Conservation (phyloP, 2,797 vertebrate genomes). For the Thalassophryne amazonica region DNA sequence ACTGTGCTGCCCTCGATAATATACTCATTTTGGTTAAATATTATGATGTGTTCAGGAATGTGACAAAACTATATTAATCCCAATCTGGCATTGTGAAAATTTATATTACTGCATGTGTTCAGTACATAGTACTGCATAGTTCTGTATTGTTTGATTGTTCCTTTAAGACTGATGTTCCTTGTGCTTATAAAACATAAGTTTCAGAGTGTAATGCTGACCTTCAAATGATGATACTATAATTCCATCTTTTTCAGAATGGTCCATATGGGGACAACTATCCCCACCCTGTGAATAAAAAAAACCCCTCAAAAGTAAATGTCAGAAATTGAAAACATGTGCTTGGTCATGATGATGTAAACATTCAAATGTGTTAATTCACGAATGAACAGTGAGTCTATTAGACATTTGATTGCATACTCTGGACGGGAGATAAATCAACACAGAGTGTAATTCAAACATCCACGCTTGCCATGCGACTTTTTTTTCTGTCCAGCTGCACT, state of each 20-base stretch:
- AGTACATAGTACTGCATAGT: no score
- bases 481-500: conserved; percentile 72
- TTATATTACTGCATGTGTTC: no score
- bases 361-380: conserved; percentile 70
- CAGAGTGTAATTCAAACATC: conserved; percentile 68
- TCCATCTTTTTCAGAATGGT: conserved; percentile 38
- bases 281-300: conserved; percentile 46
- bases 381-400: conserved; percentile 76
- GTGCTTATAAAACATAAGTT: conserved; percentile 14
- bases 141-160: neutral
- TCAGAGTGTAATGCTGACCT: conserved; percentile 20
- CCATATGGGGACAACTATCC: conserved; percentile 40
- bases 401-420: conserved; percentile 64
- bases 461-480: conserved; percentile 56
- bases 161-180: conserved; percentile 8
- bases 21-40: neutral
- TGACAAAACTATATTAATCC: neutral
- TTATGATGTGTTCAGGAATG: neutral
- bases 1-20: no score
- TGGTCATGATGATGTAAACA: conserved; percentile 53
- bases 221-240: conserved; percentile 28
- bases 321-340: conserved; percentile 52
- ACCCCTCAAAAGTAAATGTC: conserved; percentile 50
- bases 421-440: conserved; percentile 72
- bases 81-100: neutral